Conservation (phyloP, 1,140 invertebrate genomes). For the Bombyx mori region ASM3026992v2 NC_085116.1:9534001-9534500, state of each 20-base stretch:
- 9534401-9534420: not conserved
- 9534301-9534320: conserved; percentile 7
- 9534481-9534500: too few species aligned
- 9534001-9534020: conserved; percentile 43
- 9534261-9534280: too few species aligned
- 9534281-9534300: too few species aligned
- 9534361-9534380: not conserved
- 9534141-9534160: not conserved
- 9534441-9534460: too few species aligned
- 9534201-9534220: not conserved
- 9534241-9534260: too few species aligned
- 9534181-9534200: not conserved
- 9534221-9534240: not conserved
- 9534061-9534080: too few species aligned
- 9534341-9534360: conserved; percentile 7
- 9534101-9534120: too few species aligned
- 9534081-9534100: too few species aligned
- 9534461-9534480: too few species aligned
- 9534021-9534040: conserved; percentile 46
- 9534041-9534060: conserved; percentile 19
- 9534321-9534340: conserved; percentile 44
- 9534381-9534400: too few species aligned
- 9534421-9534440: too few species aligned
- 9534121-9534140: too few species aligned
- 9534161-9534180: not conserved